A percentile compares a stretch with the other conserved stretches of the same genome.
phyloP scores from a whole-genome alignment of 2,113 vertebrate genomes.

The Collichthys lucidus region DNA sequence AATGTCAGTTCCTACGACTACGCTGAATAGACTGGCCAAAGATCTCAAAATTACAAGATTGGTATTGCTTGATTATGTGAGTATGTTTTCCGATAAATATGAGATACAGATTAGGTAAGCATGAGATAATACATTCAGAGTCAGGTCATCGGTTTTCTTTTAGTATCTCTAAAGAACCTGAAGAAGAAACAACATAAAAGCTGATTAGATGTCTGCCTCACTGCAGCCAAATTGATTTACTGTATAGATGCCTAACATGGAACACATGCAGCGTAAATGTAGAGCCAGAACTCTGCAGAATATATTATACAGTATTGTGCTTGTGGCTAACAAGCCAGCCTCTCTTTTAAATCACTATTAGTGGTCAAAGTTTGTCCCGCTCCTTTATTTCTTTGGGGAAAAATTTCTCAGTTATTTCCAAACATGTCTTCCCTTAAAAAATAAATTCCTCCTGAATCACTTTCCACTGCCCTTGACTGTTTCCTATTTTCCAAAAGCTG shows the following conservation, averaged over 20 bases:
- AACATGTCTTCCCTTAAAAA: slow-evolving; percentile 7
- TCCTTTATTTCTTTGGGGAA: slow-evolving; percentile 5
- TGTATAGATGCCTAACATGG: background rate
- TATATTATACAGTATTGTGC: background rate
- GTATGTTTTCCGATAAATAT: too few species aligned
- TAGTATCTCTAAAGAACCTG: too few species aligned
- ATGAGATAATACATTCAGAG: too few species aligned
- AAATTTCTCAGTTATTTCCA: slow-evolving; percentile 15
- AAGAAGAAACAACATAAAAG: too few species aligned
- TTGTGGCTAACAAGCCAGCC: background rate
- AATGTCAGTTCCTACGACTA: background rate
- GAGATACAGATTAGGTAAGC: too few species aligned
- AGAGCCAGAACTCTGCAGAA: background rate
- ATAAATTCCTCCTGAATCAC: slow-evolving; percentile 13
- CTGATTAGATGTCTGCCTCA: too few species aligned
- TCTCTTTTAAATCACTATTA: background rate
- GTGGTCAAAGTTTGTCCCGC: background rate
- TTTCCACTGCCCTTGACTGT: slow-evolving; percentile 28
- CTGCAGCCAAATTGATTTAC: background rate
- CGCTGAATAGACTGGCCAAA: too few species aligned
- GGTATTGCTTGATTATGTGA: too few species aligned
- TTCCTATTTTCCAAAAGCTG: slow-evolving; percentile 30
- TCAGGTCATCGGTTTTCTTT: too few species aligned
- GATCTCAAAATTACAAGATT: background rate
- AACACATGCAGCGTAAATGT: background rate